Percentiles rank a stretch among this genome's conserved stretches.
Conservation (phyloP, 2,797 vertebrate species). For the Cercopithecus mitis region DNA sequence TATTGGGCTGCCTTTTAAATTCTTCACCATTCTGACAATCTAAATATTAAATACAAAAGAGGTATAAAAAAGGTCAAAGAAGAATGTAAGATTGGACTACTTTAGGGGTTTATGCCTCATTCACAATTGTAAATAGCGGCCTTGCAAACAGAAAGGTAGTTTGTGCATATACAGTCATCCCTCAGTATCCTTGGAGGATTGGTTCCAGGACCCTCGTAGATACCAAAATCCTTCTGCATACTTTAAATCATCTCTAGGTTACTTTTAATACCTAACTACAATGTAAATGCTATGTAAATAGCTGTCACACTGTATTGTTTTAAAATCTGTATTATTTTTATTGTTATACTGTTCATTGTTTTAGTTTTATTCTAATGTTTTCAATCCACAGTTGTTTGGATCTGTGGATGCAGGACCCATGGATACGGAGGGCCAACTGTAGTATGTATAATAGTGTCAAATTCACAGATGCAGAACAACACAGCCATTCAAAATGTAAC, state of each 20-base stretch:
- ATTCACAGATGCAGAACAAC: constrained; percentile 7
- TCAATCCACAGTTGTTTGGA: background rate
- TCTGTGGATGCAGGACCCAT: background rate
- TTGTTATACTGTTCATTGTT: background rate
- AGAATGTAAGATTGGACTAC: background rate
- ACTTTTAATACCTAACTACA: background rate
- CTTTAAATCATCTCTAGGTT: background rate
- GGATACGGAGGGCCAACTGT: background rate
- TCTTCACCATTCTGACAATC: constrained; percentile 99
- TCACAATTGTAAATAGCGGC: constrained; percentile 34
- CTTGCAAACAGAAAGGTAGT: constrained; percentile 12
- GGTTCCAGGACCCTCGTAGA: background rate
- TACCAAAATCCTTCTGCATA: background rate
- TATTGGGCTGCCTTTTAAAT: constrained; percentile 94
- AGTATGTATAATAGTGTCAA: background rate
- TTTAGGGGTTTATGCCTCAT: background rate
- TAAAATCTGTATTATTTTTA: background rate
- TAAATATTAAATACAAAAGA: constrained; percentile 74
- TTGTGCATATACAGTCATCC: background rate
- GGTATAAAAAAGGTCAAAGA: constrained; percentile 47
- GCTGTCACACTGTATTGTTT: background rate
- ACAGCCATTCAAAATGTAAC: constrained; percentile 11
- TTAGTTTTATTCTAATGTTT: background rate
- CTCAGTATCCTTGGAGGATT: background rate
- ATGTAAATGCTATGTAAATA: background rate